Percentiles rank a stretch among this genome's conserved stretches.
These are phyloP conservation scores for Prosapia bicincta DNA, from an alignment of 2,888 invertebrate genomes.

Conservation along the genomic window DNA sequence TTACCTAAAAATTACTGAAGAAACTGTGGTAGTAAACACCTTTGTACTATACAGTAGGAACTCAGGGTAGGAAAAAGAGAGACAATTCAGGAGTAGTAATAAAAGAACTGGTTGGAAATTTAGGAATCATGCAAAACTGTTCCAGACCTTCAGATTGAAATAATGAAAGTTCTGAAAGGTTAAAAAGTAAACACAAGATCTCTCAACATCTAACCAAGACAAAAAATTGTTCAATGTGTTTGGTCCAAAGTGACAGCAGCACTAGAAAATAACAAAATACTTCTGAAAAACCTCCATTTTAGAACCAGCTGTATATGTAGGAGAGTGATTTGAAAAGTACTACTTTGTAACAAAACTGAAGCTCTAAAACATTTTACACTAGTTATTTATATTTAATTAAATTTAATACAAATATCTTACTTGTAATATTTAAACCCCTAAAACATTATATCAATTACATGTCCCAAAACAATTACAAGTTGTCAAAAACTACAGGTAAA, in stretches of 20 bases:
- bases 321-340: conserved; percentile 5
- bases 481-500: too few species aligned
- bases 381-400: too few species aligned
- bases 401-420: too few species aligned
- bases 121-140: background rate
- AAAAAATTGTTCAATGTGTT: background rate
- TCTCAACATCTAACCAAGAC: background rate
- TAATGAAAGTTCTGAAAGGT: background rate
- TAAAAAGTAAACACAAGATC: background rate
- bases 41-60: background rate
- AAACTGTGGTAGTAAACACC: background rate
- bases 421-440: too few species aligned
- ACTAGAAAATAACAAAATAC: conserved; percentile 6
- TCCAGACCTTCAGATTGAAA: background rate
- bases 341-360: background rate
- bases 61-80: background rate
- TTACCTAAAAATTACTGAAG: background rate
- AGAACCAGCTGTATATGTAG: background rate
- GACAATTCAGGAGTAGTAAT: conserved; percentile 14
- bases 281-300: conserved; percentile 1
- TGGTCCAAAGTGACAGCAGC: background rate
- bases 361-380: background rate
- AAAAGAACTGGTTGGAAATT: background rate
- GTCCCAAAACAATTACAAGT: too few species aligned
- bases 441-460: too few species aligned